phyloP scores from a whole-genome alignment of 2,797 vertebrate genomes.

The Alauda arvensis region DNA sequence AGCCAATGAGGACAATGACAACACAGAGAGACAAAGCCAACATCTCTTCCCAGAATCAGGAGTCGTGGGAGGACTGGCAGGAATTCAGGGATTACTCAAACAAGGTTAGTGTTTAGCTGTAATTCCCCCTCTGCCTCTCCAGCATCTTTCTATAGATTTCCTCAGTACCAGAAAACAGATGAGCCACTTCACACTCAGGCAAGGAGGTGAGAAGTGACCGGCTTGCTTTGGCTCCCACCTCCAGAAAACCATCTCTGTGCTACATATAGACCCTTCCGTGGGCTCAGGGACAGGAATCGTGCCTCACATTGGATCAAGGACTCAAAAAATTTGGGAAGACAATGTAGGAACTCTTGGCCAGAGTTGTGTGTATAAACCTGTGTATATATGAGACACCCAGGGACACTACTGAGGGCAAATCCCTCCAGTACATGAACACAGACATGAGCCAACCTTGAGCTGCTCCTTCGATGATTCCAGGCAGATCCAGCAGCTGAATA shows the following conservation, averaged over 20 bases:
- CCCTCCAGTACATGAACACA: background rate
- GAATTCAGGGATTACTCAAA: background rate
- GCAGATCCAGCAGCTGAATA: constrained; percentile 95
- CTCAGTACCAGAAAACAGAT: constrained; percentile 30
- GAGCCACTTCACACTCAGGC: constrained; percentile 7
- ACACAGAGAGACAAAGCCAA: background rate
- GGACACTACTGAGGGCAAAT: background rate
- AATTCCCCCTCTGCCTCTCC: background rate
- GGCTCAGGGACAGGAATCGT: constrained; percentile 12
- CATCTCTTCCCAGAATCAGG: background rate
- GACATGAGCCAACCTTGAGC: constrained; percentile 83
- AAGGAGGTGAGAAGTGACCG: constrained; percentile 39
- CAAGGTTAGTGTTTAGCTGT: background rate
- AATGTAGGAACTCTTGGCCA: background rate
- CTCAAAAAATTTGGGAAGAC: constrained; percentile 2
- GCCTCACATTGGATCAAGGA: constrained; percentile 2
- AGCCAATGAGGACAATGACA: background rate
- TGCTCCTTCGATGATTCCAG: constrained; percentile 98
- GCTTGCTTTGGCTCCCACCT: constrained; percentile 31
- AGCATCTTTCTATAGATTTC: constrained; percentile 36
- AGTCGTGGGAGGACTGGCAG: constrained; percentile 7
- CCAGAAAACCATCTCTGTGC: background rate
- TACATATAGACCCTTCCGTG: background rate
- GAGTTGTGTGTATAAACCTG: background rate
- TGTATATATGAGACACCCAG: background rate